A percentile compares a stretch with the other conserved stretches of the same genome.
These are phyloP conservation scores for Trialeurodes vaporariorum DNA, from an alignment of 1,140 invertebrate genomes.

Conservation along the genomic window DNA sequence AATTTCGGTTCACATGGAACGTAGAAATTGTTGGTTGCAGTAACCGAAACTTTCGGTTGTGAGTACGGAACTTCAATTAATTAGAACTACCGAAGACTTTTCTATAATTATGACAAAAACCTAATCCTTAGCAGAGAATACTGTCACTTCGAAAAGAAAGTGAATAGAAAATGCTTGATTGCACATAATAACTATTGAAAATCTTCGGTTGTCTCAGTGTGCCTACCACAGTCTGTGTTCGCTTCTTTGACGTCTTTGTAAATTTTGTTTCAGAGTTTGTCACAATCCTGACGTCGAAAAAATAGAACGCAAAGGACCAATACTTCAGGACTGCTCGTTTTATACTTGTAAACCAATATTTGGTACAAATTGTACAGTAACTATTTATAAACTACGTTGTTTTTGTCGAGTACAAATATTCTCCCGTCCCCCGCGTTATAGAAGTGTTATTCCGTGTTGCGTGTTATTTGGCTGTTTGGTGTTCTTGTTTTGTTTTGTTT, in stretches of 20 bases:
- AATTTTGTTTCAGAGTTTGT: slow-evolving; percentile 43
- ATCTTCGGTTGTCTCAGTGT: not conserved
- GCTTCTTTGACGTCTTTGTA: slow-evolving; percentile 3
- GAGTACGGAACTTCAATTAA: too few relatives aligned
- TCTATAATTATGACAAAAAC: too few relatives aligned
- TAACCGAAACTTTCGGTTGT: too few relatives aligned
- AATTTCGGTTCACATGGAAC: too few relatives aligned
- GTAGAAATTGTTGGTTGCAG: too few relatives aligned
- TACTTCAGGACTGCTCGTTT: not conserved
- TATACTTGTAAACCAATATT: not conserved
- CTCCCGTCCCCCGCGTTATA: too few relatives aligned
- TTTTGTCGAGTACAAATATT: not conserved
- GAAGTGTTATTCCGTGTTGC: too few relatives aligned
- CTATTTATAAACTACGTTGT: not conserved
- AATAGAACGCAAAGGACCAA: slow-evolving; percentile 31
- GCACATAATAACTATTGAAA: not conserved
- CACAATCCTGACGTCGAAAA: slow-evolving; percentile 45
- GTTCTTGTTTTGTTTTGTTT: too few relatives aligned
- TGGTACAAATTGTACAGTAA: not conserved
- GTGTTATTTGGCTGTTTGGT: too few relatives aligned
- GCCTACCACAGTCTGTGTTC: not conserved
- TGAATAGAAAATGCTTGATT: not conserved
- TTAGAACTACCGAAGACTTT: too few relatives aligned
- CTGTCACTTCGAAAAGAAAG: too few relatives aligned
- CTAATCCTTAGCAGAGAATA: too few relatives aligned